Evolutionary conservation across 2,888 invertebrate species (phyloP).

Genomic region (Acanthopleura granulata): DNA sequence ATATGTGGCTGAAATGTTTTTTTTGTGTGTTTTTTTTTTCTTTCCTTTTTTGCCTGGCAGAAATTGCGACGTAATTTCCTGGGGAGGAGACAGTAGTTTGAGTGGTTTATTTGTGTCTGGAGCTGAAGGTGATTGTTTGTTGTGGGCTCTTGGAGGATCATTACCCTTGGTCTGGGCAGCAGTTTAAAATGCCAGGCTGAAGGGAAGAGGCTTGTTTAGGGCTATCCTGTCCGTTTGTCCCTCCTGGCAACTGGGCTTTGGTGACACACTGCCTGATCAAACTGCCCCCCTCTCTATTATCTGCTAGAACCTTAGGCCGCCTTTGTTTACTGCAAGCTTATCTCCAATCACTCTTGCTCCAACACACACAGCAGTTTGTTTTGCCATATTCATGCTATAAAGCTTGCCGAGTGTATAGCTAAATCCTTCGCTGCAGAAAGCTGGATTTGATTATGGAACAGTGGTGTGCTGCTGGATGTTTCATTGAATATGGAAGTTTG

Average conservation of each 20-base stretch:
- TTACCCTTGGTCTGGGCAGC: neutral
- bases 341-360: constrained; percentile 1
- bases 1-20: too few species aligned
- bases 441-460: too few species aligned
- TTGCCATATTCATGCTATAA: too few species aligned
- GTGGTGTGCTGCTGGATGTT: too few species aligned
- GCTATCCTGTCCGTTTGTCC: neutral
- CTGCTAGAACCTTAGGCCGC: neutral
- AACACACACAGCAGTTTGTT: neutral
- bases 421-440: too few species aligned
- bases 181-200: neutral
- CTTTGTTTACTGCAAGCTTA: neutral
- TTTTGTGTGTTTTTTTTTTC: too few species aligned
- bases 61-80: too few species aligned
- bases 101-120: neutral
- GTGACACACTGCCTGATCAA: constrained; percentile 6
- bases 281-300: neutral
- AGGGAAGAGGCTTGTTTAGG: neutral
- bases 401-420: too few species aligned
- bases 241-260: neutral
- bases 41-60: too few species aligned
- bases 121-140: constrained; percentile 13
- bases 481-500: too few species aligned
- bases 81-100: too few species aligned
- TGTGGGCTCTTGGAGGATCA: neutral